These are phyloP conservation scores for Abscondita cerata DNA, from an alignment of 2,888 invertebrate genomes.

Conservation along the genomic window DNA sequence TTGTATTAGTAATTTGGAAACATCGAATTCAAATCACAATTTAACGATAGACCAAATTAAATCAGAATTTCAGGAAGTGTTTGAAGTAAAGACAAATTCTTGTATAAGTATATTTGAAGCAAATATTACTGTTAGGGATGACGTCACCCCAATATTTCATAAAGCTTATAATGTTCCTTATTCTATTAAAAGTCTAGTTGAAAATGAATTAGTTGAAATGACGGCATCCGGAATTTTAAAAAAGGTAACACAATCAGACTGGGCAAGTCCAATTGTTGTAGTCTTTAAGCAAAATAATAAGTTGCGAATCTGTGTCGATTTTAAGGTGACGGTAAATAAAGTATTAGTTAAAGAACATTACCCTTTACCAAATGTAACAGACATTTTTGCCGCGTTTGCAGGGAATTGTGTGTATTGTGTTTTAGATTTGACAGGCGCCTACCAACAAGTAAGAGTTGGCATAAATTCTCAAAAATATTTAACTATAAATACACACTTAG, in stretches of 20 bases:
- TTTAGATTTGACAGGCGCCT: too few relatives aligned
- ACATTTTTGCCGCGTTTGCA: too few relatives aligned
- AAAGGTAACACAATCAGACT: neutral
- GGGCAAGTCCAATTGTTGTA: neutral
- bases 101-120: neutral
- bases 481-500: too few relatives aligned
- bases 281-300: neutral
- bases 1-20: too few relatives aligned
- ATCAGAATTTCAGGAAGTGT: too few relatives aligned
- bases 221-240: neutral
- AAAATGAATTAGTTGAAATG: neutral
- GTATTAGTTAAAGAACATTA: too few relatives aligned
- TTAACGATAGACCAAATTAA: too few relatives aligned
- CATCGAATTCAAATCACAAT: too few relatives aligned
- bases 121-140: neutral
- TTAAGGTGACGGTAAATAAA: neutral
- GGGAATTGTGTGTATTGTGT: too few relatives aligned
- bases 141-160: neutral
- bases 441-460: too few relatives aligned
- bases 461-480: too few relatives aligned
- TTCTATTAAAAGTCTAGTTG: neutral
- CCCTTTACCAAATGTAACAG: too few relatives aligned
- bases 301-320: neutral
- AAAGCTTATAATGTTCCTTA: neutral
- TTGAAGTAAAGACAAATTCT: neutral